phyloP scores from a whole-genome alignment of 1,140 invertebrate species.

The Doryteuthis pealeii region DNA sequence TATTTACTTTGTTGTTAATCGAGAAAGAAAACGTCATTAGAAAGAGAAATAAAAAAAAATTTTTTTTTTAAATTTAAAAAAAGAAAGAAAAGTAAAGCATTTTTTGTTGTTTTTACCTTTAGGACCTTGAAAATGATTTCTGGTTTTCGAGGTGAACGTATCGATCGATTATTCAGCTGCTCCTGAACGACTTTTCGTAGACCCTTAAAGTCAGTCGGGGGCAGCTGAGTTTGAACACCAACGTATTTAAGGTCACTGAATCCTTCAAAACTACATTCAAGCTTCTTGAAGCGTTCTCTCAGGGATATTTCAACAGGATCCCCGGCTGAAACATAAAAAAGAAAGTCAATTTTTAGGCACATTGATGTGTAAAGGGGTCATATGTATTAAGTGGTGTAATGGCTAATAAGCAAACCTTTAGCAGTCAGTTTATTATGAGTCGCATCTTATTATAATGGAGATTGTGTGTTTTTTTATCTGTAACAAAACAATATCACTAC shows the following conservation, averaged over 20 bases:
- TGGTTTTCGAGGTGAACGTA: constrained; percentile 70
- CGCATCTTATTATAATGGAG: too few relatives aligned
- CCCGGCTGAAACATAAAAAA: constrained; percentile 24
- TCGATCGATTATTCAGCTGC: constrained; percentile 70
- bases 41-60: too few relatives aligned
- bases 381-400: too few relatives aligned
- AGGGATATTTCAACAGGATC: constrained; percentile 68
- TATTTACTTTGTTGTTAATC: too few relatives aligned
- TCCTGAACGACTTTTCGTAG: constrained; percentile 63
- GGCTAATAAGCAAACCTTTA: too few relatives aligned
- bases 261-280: constrained; percentile 70
- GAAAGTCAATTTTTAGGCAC: not conserved
- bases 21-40: too few relatives aligned
- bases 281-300: constrained; percentile 67
- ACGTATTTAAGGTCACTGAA: constrained; percentile 76
- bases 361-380: too few relatives aligned
- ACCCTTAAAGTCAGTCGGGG: constrained; percentile 65
- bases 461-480: too few relatives aligned
- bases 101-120: constrained; percentile 64
- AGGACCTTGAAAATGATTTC: constrained; percentile 70
- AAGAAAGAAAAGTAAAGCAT: too few relatives aligned
- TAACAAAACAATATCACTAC: too few relatives aligned
- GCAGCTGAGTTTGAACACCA: constrained; percentile 65
- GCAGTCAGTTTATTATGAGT: too few relatives aligned
- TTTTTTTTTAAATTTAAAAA: too few relatives aligned